A percentile compares a stretch with the other conserved stretches of the same genome.
Evolutionary conservation across 1,140 invertebrate species (phyloP).

Genomic region (Apocrypta bakeri): DNA sequence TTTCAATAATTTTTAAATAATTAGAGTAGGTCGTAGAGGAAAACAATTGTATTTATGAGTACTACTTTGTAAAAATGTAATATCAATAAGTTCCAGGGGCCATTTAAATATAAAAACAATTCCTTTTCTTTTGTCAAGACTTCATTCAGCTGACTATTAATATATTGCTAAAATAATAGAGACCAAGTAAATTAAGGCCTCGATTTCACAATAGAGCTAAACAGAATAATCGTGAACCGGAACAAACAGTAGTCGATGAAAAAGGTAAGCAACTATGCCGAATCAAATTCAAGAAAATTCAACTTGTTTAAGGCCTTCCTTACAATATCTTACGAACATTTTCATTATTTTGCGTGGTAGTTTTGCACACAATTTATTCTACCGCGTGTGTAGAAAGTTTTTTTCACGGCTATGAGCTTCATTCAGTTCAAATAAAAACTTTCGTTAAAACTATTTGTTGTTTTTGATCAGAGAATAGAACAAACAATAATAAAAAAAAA

Average conservation of each 20-base stretch:
- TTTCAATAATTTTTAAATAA: neutral
- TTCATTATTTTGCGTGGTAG: neutral
- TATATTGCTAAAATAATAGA: neutral
- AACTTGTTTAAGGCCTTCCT: conserved; percentile 22
- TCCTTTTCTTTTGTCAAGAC: neutral
- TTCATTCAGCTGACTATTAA: conserved; percentile 2
- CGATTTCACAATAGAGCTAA: conserved; percentile 21
- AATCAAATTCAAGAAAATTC: neutral
- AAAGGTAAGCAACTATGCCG: neutral
- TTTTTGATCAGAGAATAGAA: conserved; percentile 6
- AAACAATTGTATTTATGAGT: neutral
- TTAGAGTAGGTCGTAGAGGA: neutral
- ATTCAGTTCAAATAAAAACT: conserved; percentile 19
- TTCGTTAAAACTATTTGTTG: neutral
- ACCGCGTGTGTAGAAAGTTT: conserved; percentile 13
- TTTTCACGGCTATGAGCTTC: conserved; percentile 12
- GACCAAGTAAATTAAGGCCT: conserved; percentile 7
- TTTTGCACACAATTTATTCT: conserved; percentile 25
- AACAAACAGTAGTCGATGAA: neutral
- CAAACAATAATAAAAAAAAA: conserved; percentile 36
- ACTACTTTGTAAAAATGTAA: neutral
- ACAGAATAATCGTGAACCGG: neutral
- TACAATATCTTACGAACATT: conserved; percentile 22
- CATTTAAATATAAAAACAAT: conserved; percentile 16
- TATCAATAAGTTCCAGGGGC: conserved; percentile 1